Evolutionary conservation across 2,797 vertebrate genomes (phyloP).

Genomic region (Aldrovandia affinis): DNA sequence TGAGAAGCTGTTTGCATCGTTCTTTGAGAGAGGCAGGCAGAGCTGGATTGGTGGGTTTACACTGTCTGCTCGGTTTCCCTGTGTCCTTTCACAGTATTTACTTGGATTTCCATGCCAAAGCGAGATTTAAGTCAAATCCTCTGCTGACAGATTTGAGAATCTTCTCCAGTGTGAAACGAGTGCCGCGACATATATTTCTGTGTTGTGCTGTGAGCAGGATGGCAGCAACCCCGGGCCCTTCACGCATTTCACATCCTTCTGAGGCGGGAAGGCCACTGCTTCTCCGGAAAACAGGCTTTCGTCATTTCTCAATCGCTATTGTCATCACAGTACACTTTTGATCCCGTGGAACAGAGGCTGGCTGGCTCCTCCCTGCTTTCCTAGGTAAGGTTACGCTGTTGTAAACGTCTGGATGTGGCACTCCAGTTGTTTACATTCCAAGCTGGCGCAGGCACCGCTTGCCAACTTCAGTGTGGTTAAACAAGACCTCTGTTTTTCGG

Average conservation of each 20-base stretch:
- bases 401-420: conserved; percentile 14
- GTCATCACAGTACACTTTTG: not conserved
- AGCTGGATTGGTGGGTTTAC: conserved; percentile 46
- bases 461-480: conserved; percentile 10
- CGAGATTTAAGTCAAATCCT: conserved; percentile 72
- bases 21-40: conserved; percentile 60
- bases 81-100: conserved; percentile 64
- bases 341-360: not conserved
- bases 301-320: not conserved
- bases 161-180: conserved; percentile 70
- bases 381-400: not conserved
- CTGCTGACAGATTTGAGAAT: conserved; percentile 70
- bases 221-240: not conserved
- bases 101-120: conserved; percentile 64
- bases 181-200: conserved; percentile 40
- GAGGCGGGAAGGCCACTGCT: not conserved
- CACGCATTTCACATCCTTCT: no score
- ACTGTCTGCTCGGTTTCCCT: not conserved
- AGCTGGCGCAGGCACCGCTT: not conserved
- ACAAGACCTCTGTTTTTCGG: conserved; percentile 14
- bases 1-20: conserved; percentile 64
- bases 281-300: not conserved
- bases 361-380: not conserved
- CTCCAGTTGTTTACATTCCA: conserved; percentile 21
- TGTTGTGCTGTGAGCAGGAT: not conserved